These are phyloP conservation scores for Electrona antarctica DNA, from an alignment of 2,113 vertebrate genomes.

Conservation along the genomic window DNA sequence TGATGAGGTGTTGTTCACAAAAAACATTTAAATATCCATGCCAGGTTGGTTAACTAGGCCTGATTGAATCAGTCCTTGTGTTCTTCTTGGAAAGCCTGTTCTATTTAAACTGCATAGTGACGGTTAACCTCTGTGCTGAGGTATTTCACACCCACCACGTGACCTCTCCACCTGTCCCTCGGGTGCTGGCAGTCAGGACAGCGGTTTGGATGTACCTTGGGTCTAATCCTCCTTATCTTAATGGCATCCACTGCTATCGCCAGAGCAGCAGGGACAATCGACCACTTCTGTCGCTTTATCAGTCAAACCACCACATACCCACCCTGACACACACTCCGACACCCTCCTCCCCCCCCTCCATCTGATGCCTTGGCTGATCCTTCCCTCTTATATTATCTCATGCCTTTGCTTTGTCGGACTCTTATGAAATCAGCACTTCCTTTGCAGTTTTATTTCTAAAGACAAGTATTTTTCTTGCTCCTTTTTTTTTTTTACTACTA, in stretches of 20 bases:
- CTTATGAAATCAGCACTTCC: conserved; percentile 22
- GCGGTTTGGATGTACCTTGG: conserved; percentile 35
- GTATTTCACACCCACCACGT: conserved; percentile 17
- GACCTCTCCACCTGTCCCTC: conserved; percentile 40
- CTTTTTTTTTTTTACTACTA: no score
- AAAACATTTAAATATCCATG: not conserved
- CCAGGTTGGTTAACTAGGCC: not conserved
- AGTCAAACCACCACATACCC: conserved; percentile 50
- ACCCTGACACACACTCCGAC: conserved; percentile 33
- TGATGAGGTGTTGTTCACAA: no score
- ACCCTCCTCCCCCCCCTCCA: not conserved
- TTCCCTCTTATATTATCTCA: conserved; percentile 30
- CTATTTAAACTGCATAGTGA: not conserved
- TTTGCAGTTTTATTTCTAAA: conserved; percentile 5
- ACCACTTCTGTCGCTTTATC: conserved; percentile 71
- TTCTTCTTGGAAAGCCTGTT: not conserved
- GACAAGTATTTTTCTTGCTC: not conserved
- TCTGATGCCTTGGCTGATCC: conserved; percentile 20
- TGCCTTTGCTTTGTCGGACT: conserved; percentile 11
- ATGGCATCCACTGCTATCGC: conserved; percentile 74
- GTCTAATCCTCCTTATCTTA: conserved; percentile 80
- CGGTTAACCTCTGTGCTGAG: not conserved
- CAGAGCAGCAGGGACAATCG: conserved; percentile 64
- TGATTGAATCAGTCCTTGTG: conserved; percentile 13
- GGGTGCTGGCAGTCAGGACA: conserved; percentile 35